Evolutionary conservation across 2,888 invertebrate species (phyloP).

Genomic region (Sinodicranocentrus sp.): DNA sequence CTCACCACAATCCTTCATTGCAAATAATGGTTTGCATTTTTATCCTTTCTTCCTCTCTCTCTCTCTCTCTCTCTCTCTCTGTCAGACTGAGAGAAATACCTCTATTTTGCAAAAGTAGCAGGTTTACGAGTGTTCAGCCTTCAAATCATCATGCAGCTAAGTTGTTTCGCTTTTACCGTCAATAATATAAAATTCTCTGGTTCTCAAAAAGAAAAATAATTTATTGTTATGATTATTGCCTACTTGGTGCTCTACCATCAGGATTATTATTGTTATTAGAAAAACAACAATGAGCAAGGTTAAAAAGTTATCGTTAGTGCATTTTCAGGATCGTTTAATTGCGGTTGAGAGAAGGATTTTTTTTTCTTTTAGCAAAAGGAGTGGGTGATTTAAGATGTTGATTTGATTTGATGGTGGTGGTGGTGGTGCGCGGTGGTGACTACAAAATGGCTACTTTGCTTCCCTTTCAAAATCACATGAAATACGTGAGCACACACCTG

Average conservation of each 20-base stretch:
- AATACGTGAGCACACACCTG: too few species aligned
- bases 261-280: not conserved
- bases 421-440: conserved; percentile 26
- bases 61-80: too few species aligned
- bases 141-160: too few species aligned
- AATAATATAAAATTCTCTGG: too few species aligned
- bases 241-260: conserved; percentile 4
- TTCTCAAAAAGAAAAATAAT: not conserved
- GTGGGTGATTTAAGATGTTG: conserved; percentile 32
- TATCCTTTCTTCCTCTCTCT: not conserved
- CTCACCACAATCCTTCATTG: conserved; percentile 23
- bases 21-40: not conserved
- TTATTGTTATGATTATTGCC: conserved; percentile 21
- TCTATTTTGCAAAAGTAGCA: too few species aligned
- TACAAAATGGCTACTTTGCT: conserved; percentile 25
- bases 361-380: too few species aligned
- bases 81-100: too few species aligned
- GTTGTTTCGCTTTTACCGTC: too few species aligned
- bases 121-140: too few species aligned
- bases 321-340: conserved; percentile 14
- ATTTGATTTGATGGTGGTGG: conserved; percentile 13
- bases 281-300: conserved; percentile 7
- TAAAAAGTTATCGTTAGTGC: conserved; percentile 32
- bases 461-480: not conserved
- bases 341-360: too few species aligned